Base-by-base conservation (phyloP, 2,888 invertebrate genomes). In the Noctua comes region DNA sequence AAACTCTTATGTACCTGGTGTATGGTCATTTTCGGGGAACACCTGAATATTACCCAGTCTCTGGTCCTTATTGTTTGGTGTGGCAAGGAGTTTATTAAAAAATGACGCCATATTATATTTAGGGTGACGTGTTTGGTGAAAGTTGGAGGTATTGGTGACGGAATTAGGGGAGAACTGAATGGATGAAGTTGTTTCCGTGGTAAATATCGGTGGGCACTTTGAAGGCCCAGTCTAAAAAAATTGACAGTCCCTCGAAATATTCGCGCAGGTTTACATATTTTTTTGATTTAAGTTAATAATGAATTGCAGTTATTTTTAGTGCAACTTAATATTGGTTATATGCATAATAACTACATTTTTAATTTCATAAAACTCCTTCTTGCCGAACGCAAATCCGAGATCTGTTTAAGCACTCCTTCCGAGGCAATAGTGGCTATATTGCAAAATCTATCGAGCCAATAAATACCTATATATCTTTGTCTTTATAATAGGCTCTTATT, bases 11-110 rank as follows among this genome's bases (percentile, higher is more conserved):
- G 70, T 81, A 73, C 69, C 31, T 72, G 57, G 79, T 77, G 76
- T 86, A 78, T 89, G 81, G 86, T 83, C 83, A 87, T 87, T 86
- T 86, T 82, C 40, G 31, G 70, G 27, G 76, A 48, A 66, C 57
- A 64, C 69, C 64, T 76, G 54, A n/a, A 65, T 73, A 79, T 72
- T 80, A 77, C 27, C 54, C 36, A 64, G 51, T n/a, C 21, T 51
- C 43, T 46, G 51, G 24, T 40, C 40, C 1, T 68, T 68, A 80
- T 76, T 76, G 46, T 82, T 65, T 46, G 18, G 68, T 48, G 21
- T 13, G 2, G 24, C n/a, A 59, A 3, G 18, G 68, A 18, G 40
- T 75, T 75, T 78, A 74, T 76, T 68, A 69, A 76, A 76, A 80
- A 68, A 68, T 51, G n/a, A 43, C 46, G 31, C 40, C 43, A 43